Evolutionary conservation across 2,797 vertebrate species (phyloP), one percentile per base, ranked within the genome.

Genomic region (Megalops cyprinoides): DNA sequence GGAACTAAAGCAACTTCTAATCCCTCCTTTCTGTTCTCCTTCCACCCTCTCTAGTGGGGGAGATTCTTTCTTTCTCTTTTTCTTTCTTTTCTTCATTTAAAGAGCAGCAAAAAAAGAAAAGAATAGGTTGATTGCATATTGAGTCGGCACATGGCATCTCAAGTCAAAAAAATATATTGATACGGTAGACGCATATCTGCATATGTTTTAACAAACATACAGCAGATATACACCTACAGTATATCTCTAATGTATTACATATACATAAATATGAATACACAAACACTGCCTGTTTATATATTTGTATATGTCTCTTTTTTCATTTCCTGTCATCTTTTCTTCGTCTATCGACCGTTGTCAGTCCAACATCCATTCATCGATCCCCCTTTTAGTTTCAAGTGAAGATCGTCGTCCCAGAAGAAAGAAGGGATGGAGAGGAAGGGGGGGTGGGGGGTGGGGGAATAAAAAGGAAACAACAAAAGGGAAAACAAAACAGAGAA

Each of bases 281-380:
- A 87, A 88, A 89, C 83, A 88, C 89, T 89, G 89, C 88, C 90
- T 91, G 90, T 90, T 86, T 87, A 77, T 87, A 81, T 84, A 67
- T 86, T 84, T 79, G 83, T 78, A 82, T 81, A 84, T 74, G 81
- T 79, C 42, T 74, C 53, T 74, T 74, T 80, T 34, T 12, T 80
- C 25, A 31, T 51, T 18, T 37, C 28, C 53, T n/a, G 75, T 56
- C 62, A 84, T 79, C 81, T 83, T 87, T 78, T 86, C 84, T 84
- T 91, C 83, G 84, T 92, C 91, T 94, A 94, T 92, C 93, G 93
- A 1, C 93, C 91, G 86, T 93, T 94, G 94, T 95, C 94, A 84
- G 92, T 95, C 94, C 94, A 95, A 92, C 93, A 94, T 90, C 94
- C 93, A 80, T 93, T 95, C 89, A 94, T 91, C 48, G 94, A 90